Evolutionary conservation across 2,888 invertebrate species (phyloP), one percentile per base, ranked within the genome.

Genomic region (Cabera pusaria): DNA sequence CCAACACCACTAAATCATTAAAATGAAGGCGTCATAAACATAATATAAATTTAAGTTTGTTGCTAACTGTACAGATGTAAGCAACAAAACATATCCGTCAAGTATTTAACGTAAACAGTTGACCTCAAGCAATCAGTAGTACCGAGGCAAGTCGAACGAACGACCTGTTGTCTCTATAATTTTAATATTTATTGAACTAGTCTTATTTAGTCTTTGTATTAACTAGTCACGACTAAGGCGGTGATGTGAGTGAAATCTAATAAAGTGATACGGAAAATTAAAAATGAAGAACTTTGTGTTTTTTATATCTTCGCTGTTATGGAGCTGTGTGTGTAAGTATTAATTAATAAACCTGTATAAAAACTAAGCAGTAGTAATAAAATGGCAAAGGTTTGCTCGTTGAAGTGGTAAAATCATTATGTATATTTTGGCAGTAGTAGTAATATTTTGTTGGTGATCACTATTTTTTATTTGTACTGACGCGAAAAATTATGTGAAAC

Each of bases 111-210:
- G 64, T 56, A 64, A 60, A 61, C 59, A 57, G 64, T 76, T 81
- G 84, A 85, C 86, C 84, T 85, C 76, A 70, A 71, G 65, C 62
- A 69, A 65, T 72, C 85, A 87, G 85, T 85, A 64, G 59, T 23
- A 27, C 34, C 22, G 38, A 39, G 39, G 25, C 34, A 29, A 23
- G 22, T 21, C 47, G 33, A 20, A 27, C 36, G 29, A 9, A 9
- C 16, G 44, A 43, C 33, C 52, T 45, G 48, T 33, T 34, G 46
- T 48, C 44, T 52, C 24, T 17, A 27, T 39, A 23, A 31, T 35
- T 40, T 37, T 11, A 29, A 32, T 28, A 31, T 39, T 39, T 38
- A 40, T 44, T 43, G 24, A 38, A 34, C 31, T 11, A 25, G 6
- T 31, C 10, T 12, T 26, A 22, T 16, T 24, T 27, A 38, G 19